Evolutionary conservation across 2,888 invertebrate genomes (phyloP).

Genomic region (Smittia aterrima): DNA sequence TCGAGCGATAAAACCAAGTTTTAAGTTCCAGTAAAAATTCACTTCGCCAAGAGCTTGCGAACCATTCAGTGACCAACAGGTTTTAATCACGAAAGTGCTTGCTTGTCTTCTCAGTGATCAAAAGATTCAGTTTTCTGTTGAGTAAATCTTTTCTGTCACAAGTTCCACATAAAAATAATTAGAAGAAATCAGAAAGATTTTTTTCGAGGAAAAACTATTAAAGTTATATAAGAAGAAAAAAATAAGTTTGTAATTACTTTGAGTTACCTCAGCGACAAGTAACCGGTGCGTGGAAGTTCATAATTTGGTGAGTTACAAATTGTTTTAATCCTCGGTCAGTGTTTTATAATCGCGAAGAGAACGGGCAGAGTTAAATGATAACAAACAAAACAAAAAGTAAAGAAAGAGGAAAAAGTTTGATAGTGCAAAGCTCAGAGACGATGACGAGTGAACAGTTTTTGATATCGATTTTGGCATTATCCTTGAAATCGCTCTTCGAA

Average conservation of each 20-base stretch:
- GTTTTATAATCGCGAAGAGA: background rate
- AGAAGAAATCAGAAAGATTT: background rate
- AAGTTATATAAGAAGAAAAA: conserved; percentile 14
- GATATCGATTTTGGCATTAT: conserved; percentile 12
- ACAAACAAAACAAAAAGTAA: background rate
- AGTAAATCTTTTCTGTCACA: no score
- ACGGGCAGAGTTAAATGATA: no score
- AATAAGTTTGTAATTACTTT: background rate
- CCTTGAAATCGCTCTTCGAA: conserved; percentile 9
- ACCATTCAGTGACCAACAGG: conserved; percentile 9
- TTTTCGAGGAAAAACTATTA: conserved; percentile 1
- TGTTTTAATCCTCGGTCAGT: background rate
- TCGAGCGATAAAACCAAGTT: background rate
- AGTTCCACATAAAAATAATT: background rate
- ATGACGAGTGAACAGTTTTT: background rate
- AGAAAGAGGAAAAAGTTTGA: background rate
- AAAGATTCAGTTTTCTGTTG: background rate
- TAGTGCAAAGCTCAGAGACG: background rate
- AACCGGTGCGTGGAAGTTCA: conserved; percentile 5
- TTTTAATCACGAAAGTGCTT: background rate
- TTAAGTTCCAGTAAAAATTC: background rate
- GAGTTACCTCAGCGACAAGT: conserved; percentile 11
- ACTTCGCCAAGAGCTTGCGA: background rate
- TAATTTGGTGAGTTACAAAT: conserved; percentile 13
- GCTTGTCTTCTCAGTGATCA: background rate